Evolutionary conservation across 2,113 vertebrate species (phyloP).

Genomic region (Myiozetetes cayanensis): DNA sequence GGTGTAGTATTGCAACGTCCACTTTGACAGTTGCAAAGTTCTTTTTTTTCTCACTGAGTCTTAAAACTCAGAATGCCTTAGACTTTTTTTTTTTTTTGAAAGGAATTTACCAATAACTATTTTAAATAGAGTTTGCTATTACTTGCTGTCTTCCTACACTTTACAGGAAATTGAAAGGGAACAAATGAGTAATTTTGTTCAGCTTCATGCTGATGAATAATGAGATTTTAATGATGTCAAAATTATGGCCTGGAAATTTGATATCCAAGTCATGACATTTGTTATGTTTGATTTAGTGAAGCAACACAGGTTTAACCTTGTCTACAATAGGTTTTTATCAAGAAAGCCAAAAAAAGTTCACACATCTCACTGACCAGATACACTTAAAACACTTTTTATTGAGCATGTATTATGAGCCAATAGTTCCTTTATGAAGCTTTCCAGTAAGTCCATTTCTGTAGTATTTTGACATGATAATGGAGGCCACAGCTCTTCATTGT

Average conservation of each 20-base stretch:
- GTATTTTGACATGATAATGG: neutral
- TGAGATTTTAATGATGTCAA: neutral
- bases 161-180: neutral
- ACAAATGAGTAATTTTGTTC: neutral
- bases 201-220: neutral
- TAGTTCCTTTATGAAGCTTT: neutral
- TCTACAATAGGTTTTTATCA: neutral
- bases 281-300: neutral
- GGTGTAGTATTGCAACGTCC: neutral
- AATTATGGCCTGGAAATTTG: neutral
- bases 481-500: neutral
- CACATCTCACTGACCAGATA: neutral
- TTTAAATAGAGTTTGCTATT: neutral
- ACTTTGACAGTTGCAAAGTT: neutral
- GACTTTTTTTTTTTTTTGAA: neutral
- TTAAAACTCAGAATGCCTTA: neutral
- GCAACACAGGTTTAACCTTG: neutral
- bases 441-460: neutral
- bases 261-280: neutral
- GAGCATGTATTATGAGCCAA: neutral
- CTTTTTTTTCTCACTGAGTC: neutral
- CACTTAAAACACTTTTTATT: conserved; percentile 3
- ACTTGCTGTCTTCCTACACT: neutral
- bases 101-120: neutral
- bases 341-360: neutral